A percentile compares a stretch with the other conserved stretches of the same genome.
phyloP scores from a whole-genome alignment of 1,140 invertebrate genomes.

The Solenopsis invicta region DNA sequence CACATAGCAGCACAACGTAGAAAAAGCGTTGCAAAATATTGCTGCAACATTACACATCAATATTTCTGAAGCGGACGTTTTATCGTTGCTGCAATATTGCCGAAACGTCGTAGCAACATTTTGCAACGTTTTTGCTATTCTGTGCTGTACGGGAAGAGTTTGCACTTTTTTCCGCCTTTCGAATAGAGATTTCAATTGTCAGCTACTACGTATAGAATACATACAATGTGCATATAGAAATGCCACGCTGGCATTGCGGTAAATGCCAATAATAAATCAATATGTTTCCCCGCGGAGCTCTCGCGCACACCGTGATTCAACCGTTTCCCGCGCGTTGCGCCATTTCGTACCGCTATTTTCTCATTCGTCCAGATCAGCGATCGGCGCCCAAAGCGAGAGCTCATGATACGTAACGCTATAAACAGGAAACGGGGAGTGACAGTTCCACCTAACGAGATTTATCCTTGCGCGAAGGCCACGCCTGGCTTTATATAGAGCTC shows the following conservation, averaged over 20 bases:
- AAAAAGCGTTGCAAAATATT: too few species aligned
- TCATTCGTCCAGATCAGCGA: constrained; percentile 42
- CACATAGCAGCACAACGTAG: too few species aligned
- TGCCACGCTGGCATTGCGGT: neutral
- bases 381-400: constrained; percentile 34
- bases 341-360: constrained; percentile 38
- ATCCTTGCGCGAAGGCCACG: constrained; percentile 46
- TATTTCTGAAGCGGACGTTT: too few species aligned
- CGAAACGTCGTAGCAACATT: too few species aligned
- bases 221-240: neutral
- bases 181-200: constrained; percentile 8
- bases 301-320: constrained; percentile 16
- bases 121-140: too few species aligned
- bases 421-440: constrained; percentile 54
- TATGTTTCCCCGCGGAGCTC: constrained; percentile 17
- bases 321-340: constrained; percentile 34
- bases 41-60: too few species aligned
- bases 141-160: neutral
- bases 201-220: neutral
- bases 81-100: too few species aligned
- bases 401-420: constrained; percentile 30
- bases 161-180: neutral
- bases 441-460: constrained; percentile 57
- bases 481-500: constrained; percentile 6
- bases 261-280: constrained; percentile 43